Evolutionary conservation across 2,113 vertebrate species (phyloP).

Genomic region (Embiotoca jacksoni): DNA sequence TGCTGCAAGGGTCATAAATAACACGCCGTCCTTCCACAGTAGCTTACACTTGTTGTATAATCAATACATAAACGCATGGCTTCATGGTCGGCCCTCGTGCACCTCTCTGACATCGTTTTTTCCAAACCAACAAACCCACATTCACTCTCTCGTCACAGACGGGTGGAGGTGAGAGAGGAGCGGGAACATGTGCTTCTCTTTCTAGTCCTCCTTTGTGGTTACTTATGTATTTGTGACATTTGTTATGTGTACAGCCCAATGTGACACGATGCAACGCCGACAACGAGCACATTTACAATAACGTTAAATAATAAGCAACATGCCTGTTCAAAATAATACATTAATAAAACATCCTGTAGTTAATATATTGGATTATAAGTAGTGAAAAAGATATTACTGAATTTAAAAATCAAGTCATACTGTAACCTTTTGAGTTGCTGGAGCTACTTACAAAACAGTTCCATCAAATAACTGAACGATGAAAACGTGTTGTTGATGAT

Average conservation of each 20-base stretch:
- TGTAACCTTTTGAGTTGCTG: no score
- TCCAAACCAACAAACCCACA: no score
- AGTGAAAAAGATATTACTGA: no score
- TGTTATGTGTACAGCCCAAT: neutral
- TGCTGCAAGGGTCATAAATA: constrained; percentile 53
- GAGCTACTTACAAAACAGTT: neutral
- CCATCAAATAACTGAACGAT: neutral
- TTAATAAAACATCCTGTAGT: no score
- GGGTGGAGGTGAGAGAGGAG: neutral
- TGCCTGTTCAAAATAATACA: no score
- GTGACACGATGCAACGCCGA: neutral
- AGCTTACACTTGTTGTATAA: neutral
- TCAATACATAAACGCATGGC: neutral
- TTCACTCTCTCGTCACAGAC: neutral
- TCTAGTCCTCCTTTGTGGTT: neutral
- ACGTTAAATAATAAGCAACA: no score
- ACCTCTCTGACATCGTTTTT: no score
- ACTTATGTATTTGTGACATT: neutral
- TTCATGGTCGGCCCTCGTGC: neutral
- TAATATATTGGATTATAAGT: no score
- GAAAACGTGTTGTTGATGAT: neutral
- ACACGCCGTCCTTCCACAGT: neutral
- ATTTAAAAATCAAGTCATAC: no score
- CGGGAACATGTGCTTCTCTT: neutral
- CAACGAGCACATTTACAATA: no score